Conservation (phyloP, 2,113 vertebrate genomes). For the Pleuronectes platessa region DNA sequence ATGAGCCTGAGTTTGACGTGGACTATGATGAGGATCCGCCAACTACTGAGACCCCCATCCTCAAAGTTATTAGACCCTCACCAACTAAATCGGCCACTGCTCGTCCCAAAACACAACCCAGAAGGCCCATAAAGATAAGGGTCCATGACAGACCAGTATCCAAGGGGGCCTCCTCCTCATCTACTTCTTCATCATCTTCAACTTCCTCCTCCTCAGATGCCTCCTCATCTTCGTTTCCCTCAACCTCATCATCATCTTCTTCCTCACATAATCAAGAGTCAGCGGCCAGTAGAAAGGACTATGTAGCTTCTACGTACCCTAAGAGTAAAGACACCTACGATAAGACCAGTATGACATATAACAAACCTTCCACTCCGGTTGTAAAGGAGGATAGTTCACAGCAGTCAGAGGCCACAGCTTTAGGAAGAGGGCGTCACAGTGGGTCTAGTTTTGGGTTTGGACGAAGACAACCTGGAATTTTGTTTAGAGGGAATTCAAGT, state of each 20-base stretch:
- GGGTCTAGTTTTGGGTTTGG: constrained; percentile 52
- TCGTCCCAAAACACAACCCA: constrained; percentile 16
- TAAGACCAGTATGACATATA: constrained; percentile 38
- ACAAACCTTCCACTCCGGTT: constrained; percentile 57
- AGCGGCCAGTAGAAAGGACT: constrained; percentile 62
- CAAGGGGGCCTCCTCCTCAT: constrained; percentile 39
- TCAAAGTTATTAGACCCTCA: constrained; percentile 62
- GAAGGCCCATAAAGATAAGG: constrained; percentile 68
- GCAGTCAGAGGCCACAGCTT: constrained; percentile 33
- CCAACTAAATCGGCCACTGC: constrained; percentile 49
- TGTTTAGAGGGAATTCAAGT: constrained; percentile 67
- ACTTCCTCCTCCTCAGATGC: constrained; percentile 29
- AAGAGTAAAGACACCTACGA: constrained; percentile 57
- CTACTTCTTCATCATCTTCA: constrained; percentile 34
- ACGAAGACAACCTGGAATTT: constrained; percentile 66
- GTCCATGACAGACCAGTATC: constrained; percentile 66
- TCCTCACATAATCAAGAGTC: constrained; percentile 61
- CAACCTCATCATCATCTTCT: constrained; percentile 14
- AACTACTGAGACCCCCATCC: constrained; percentile 56
- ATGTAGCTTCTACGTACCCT: constrained; percentile 43
- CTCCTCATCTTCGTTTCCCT: constrained; percentile 37
- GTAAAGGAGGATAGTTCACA: constrained; percentile 49
- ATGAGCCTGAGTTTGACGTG: constrained; percentile 56
- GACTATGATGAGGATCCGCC: constrained; percentile 24
- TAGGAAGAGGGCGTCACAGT: constrained; percentile 56